Conservation (phyloP, 2,113 vertebrate species). For the Acanthisitta chloris region DNA sequence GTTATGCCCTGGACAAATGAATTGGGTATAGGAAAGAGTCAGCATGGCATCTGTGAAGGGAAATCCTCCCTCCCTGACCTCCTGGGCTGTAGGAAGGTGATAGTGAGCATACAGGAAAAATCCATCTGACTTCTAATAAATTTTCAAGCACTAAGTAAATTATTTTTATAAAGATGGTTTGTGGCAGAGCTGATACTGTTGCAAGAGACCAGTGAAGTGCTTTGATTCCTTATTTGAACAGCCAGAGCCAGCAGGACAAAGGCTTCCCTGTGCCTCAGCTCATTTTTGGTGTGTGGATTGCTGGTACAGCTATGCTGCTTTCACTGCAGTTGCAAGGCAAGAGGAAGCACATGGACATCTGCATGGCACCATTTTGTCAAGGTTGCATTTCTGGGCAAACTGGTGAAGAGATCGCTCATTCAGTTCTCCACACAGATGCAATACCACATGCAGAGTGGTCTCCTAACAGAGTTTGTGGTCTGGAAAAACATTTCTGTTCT, state of each 20-base stretch:
- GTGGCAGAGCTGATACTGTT: not conserved
- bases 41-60: not conserved
- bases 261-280: not conserved
- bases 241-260: not conserved
- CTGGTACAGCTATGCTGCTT: not conserved
- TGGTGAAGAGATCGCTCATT: not conserved
- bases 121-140: not conserved
- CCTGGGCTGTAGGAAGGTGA: not conserved
- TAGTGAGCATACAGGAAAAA: not conserved
- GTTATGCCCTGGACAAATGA: not conserved
- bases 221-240: not conserved
- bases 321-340: not conserved
- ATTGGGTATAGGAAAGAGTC: not conserved
- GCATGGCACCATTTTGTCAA: not conserved
- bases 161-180: not conserved
- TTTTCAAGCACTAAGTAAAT: not conserved
- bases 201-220: not conserved
- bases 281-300: accelerated
- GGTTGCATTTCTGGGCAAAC: not conserved
- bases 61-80: not conserved
- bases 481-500: not conserved
- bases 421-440: not conserved
- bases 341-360: not conserved
- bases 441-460: not conserved
- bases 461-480: not conserved